Evolutionary conservation across 2,888 invertebrate species (phyloP).

Genomic region (Hipparchia semele): DNA sequence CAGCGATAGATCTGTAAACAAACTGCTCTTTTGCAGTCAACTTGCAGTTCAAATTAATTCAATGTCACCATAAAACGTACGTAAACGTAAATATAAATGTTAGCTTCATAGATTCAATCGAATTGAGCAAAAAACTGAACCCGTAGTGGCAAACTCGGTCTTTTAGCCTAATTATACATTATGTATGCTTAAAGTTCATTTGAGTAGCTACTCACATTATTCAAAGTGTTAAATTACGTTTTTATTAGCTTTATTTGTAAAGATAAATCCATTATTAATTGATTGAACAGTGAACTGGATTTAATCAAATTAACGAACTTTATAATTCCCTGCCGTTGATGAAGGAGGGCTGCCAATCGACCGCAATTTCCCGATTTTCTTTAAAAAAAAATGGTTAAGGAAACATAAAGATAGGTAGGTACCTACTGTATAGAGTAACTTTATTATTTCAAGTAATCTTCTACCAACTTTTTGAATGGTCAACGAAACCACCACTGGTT

Average conservation of each 20-base stretch:
- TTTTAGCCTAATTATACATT: background rate
- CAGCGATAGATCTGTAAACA: no score
- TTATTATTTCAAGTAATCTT: no score
- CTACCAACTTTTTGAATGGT: no score
- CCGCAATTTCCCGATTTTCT: background rate
- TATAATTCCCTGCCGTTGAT: background rate
- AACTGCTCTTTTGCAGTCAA: background rate
- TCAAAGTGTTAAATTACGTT: constrained; percentile 2
- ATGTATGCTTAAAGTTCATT: background rate
- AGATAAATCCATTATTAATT: constrained; percentile 17
- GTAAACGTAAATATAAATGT: no score
- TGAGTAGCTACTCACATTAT: background rate
- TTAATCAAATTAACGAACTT: constrained; percentile 19
- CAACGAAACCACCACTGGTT: no score
- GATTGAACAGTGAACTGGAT: constrained; percentile 17
- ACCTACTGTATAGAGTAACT: no score
- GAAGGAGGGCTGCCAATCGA: constrained; percentile 4
- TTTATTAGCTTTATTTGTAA: constrained; percentile 10
- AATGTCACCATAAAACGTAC: no score
- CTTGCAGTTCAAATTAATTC: background rate
- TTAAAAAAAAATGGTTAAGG: no score
- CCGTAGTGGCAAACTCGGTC: background rate
- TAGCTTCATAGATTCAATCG: no score
- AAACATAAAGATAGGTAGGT: no score
- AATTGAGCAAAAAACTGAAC: no score